Conservation (phyloP, 2,113 vertebrate genomes). For the Pogona vitticeps region DNA sequence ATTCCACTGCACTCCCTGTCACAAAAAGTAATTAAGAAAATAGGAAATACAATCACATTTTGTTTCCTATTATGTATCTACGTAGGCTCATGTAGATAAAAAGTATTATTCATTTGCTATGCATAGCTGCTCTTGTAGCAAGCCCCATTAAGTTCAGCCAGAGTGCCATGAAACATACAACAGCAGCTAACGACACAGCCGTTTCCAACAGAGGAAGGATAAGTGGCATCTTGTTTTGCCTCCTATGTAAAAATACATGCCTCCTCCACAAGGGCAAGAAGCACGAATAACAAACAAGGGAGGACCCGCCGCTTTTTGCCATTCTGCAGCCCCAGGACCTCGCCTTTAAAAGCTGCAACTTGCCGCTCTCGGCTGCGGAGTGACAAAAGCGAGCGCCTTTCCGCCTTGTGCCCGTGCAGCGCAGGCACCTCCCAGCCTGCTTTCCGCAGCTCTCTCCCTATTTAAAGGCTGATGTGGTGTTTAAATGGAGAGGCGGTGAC, state of each 20-base stretch:
- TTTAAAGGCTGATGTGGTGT: slow-evolving; percentile 95
- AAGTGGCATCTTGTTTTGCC: not conserved
- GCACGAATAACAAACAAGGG: not conserved
- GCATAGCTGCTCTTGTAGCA: not conserved
- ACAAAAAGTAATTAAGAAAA: not conserved
- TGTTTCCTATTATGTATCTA: not conserved
- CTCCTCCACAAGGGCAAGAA: not conserved
- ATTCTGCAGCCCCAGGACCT: not conserved
- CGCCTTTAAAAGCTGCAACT: not conserved
- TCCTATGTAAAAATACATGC: too few species aligned
- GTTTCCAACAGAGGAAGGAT: fast-evolving
- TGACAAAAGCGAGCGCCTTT: slow-evolving; percentile 19
- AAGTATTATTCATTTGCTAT: not conserved
- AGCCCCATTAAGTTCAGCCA: not conserved
- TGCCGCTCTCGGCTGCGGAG: slow-evolving; percentile 8
- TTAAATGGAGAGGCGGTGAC: slow-evolving; percentile 96
- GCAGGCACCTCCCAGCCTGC: slow-evolving; percentile 80
- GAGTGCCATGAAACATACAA: too few species aligned
- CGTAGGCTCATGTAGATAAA: fast-evolving
- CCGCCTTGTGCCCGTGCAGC: slow-evolving; percentile 61
- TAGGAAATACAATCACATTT: not conserved
- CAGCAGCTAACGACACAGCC: fast-evolving
- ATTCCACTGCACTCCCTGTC: not conserved
- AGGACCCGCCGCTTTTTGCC: not conserved
- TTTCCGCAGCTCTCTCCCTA: slow-evolving; percentile 83